Percentiles rank a stretch among this genome's conserved stretches.
Evolutionary conservation across 2,797 vertebrate genomes (phyloP).

Genomic region (Oreonectes daqikongensis): DNA sequence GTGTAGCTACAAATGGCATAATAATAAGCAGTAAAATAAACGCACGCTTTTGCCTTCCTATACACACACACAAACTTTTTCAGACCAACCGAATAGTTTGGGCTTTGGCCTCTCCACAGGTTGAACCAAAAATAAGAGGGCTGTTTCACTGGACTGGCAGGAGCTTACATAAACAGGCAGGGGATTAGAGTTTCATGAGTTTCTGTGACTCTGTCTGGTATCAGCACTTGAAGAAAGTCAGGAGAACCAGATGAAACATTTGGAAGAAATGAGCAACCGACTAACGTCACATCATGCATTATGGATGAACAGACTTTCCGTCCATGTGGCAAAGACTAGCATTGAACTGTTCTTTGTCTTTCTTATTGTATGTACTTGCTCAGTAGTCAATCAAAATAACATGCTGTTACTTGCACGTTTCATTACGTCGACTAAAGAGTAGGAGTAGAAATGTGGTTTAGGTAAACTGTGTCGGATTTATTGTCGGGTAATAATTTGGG

Average conservation of each 20-base stretch:
- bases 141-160: constrained; percentile 57
- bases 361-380: constrained; percentile 20
- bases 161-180: constrained; percentile 54
- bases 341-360: constrained; percentile 12
- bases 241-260: constrained; percentile 43
- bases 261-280: constrained; percentile 45
- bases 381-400: constrained; percentile 3
- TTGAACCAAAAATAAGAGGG: constrained; percentile 57
- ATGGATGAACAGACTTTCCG: constrained; percentile 42
- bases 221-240: constrained; percentile 36
- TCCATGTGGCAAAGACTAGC: constrained; percentile 15
- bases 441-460: constrained; percentile 7
- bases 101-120: constrained; percentile 54
- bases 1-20: neutral
- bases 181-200: constrained; percentile 49
- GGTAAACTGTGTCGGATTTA: constrained; percentile 14
- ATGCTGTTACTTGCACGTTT: constrained; percentile 9
- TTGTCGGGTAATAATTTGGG: neutral
- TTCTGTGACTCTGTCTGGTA: constrained; percentile 49
- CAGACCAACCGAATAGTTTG: constrained; percentile 38
- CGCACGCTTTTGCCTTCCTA: neutral
- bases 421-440: neutral
- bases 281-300: constrained; percentile 45
- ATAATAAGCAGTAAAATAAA: too few species aligned
- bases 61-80: constrained; percentile 28